Conservation (phyloP, 1,140 invertebrate genomes). For the Laupala kohalensis region DNA sequence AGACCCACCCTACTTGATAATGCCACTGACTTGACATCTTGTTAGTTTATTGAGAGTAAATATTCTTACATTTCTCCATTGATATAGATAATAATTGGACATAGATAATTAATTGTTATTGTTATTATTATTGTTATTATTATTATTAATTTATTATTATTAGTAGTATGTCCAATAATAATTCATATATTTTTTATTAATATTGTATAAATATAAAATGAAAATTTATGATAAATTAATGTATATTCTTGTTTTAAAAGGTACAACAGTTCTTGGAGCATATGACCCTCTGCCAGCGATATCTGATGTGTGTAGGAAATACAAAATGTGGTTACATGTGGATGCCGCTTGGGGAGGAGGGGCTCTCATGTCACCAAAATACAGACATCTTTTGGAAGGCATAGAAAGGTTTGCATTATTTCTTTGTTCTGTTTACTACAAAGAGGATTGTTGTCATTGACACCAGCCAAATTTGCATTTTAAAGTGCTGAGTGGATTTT, state of each 20-base stretch:
- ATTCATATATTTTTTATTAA: no score
- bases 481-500: no score
- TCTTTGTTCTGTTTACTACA: neutral
- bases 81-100: no score
- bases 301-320: conserved; percentile 64
- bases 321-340: conserved; percentile 86
- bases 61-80: no score
- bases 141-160: no score
- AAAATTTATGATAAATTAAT: neutral
- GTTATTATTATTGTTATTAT: no score
- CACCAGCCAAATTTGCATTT: no score
- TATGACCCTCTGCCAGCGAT: conserved; percentile 78
- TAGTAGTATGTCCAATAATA: no score
- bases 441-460: neutral
- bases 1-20: no score
- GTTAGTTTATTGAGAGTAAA: no score
- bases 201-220: neutral
- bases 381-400: conserved; percentile 63
- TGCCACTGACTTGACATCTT: no score
- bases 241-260: conserved; percentile 17
- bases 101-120: no score
- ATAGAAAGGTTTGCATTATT: conserved; percentile 38
- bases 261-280: conserved; percentile 53
- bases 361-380: conserved; percentile 67
- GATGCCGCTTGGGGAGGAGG: conserved; percentile 93